phyloP scores from a whole-genome alignment of 2,113 vertebrate species.

The Axis porcinus region DNA sequence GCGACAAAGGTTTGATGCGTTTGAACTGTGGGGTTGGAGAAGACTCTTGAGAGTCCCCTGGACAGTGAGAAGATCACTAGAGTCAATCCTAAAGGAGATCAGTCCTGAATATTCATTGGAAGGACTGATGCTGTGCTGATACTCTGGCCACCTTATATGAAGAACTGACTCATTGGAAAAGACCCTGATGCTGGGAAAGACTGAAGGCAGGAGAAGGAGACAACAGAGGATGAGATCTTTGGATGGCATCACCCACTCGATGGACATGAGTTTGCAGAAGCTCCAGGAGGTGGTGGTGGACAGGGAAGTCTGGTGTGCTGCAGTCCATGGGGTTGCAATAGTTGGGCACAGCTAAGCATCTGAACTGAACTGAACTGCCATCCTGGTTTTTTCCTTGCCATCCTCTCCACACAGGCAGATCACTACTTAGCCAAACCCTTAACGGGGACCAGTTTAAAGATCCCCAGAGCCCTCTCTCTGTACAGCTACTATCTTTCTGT shows the following conservation, averaged over 20 bases:
- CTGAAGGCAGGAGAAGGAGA: not conserved
- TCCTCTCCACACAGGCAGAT: not conserved
- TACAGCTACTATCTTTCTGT: not conserved
- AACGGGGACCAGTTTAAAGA: not conserved
- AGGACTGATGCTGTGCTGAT: not conserved
- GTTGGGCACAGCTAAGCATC: not conserved
- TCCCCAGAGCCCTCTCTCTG: not conserved
- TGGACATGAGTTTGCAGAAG: not conserved
- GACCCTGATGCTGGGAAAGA: not conserved
- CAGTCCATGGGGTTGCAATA: not conserved
- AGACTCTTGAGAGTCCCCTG: not conserved
- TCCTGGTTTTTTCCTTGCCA: not conserved
- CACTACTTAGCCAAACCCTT: not conserved
- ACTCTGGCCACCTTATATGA: not conserved
- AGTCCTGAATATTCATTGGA: not conserved
- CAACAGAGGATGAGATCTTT: not conserved
- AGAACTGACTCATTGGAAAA: not conserved
- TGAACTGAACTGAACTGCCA: not conserved
- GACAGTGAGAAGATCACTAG: not conserved
- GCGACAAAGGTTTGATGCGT: not conserved
- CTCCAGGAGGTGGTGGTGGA: not conserved
- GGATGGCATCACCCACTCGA: not conserved
- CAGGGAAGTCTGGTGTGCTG: not conserved
- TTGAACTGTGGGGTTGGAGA: not conserved
- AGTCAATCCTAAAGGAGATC: not conserved